Evolutionary conservation across 1,140 invertebrate genomes (phyloP), one percentile per base, ranked within the genome.

Genomic region (Pantala flavescens): DNA sequence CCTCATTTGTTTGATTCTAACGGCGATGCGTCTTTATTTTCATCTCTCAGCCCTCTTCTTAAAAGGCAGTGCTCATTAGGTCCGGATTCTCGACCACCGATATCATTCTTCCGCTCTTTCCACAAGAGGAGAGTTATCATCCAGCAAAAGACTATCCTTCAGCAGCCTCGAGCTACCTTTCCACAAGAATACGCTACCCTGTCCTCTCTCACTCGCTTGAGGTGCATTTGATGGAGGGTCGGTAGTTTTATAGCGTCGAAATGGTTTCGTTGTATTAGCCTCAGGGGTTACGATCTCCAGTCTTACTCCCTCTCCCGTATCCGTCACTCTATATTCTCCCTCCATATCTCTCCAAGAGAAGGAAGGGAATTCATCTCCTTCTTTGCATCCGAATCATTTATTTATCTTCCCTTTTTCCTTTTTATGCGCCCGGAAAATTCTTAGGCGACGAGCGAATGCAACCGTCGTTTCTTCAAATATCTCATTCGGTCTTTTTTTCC

Each of bases 221-320:
- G 49, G 49, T 63, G 49, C 49, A 63, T 63, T 63, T 63, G 49
- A 63, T 63, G 49, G 49, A 63, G 49, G 49, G 49, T 63, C 49
- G 49, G 49, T 63, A 63, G 49, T 63, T 63, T 63, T 63, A 63
- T 63, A 84, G 83, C 82, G 83, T 83, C 80, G 83, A 84, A 82
- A 81, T 76, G 82, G 79, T 79, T 79, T 75, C 75, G 70, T 79
- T 79, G 77, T 79, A 77, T 72, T 76, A 76, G 79, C 77, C 75
- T 76, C 77, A 75, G 77, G 78, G 78, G 73, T 77, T 81, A 77
- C 76, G 21, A 80, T 79, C 79, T 81, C 81, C 78, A 80, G 79
- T 78, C 78, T 78, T 43, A 73, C 70, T 75, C 74, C 71, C 71
- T 74, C 10, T 12, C 24, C 14, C 49, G 19, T 71, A 36, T 42